These are phyloP conservation scores for Encarsia formosa DNA, from an alignment of 2,888 invertebrate species.

Conservation along the genomic window DNA sequence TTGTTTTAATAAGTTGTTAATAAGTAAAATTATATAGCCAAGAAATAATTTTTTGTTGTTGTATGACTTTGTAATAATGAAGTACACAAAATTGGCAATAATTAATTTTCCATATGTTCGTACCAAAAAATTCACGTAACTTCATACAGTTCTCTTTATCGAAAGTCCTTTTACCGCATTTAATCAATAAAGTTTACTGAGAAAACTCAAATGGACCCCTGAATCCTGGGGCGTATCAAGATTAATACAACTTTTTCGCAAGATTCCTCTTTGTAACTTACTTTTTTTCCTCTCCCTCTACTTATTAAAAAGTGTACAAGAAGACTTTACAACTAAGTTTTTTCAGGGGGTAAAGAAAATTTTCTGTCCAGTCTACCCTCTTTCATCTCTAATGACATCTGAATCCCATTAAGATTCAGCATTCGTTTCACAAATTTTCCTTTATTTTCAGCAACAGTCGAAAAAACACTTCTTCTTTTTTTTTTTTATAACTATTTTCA, in stretches of 20 bases:
- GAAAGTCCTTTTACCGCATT: slow-evolving; percentile 12
- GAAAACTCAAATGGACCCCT: slow-evolving; percentile 13
- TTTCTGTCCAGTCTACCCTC: too few relatives aligned
- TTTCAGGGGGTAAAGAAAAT: background rate
- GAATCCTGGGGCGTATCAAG: slow-evolving; percentile 5
- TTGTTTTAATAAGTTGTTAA: too few relatives aligned
- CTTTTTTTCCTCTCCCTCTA: slow-evolving; percentile 8
- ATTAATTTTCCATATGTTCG: too few relatives aligned
- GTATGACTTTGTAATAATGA: too few relatives aligned
- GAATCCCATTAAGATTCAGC: too few relatives aligned
- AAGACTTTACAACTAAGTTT: slow-evolving; percentile 9
- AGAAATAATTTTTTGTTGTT: too few relatives aligned
- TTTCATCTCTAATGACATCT: slow-evolving; percentile 1
- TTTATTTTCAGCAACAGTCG: too few relatives aligned
- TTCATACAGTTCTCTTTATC: background rate
- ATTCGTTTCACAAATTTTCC: too few relatives aligned
- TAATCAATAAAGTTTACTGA: slow-evolving; percentile 25
- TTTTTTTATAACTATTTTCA: too few relatives aligned
- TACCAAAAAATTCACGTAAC: too few relatives aligned
- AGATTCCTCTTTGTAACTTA: slow-evolving; percentile 3
- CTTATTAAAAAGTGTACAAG: slow-evolving; percentile 16
- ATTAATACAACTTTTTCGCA: slow-evolving; percentile 22
- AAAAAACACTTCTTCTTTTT: background rate
- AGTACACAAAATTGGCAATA: too few relatives aligned
- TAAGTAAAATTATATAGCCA: too few relatives aligned